Conservation (phyloP, 2,888 invertebrate genomes). For the Salticus scenicus region DNA sequence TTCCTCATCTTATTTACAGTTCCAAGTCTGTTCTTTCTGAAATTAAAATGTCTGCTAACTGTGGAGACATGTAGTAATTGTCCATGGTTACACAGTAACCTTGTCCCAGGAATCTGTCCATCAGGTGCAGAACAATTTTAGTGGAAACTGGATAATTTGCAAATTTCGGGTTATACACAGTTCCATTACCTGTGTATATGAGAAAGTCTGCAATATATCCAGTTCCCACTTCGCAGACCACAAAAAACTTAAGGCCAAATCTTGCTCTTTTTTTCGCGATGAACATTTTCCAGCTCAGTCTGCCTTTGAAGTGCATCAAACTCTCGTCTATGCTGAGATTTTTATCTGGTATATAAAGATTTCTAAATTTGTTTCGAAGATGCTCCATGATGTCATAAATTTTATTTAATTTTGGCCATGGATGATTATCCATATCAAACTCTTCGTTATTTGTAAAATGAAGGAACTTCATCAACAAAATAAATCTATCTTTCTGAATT, state of each 20-base stretch:
- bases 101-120: slow-evolving; percentile 46
- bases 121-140: slow-evolving; percentile 34
- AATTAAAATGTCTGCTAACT: background rate
- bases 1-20: slow-evolving; percentile 47
- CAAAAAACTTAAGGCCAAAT: slow-evolving; percentile 68
- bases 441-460: slow-evolving; percentile 32
- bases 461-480: slow-evolving; percentile 26
- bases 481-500: no score
- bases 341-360: slow-evolving; percentile 52
- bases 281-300: slow-evolving; percentile 61
- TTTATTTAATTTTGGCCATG: slow-evolving; percentile 31
- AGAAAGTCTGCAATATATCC: slow-evolving; percentile 46
- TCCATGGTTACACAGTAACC: slow-evolving; percentile 58
- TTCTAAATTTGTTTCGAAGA: slow-evolving; percentile 36
- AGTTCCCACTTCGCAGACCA: slow-evolving; percentile 49
- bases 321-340: slow-evolving; percentile 68
- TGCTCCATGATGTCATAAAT: slow-evolving; percentile 30
- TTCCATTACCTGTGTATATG: slow-evolving; percentile 42
- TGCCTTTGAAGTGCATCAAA: slow-evolving; percentile 65
- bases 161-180: slow-evolving; percentile 32
- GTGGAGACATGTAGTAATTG: slow-evolving; percentile 38
- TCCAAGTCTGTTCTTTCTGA: background rate
- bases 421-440: background rate
- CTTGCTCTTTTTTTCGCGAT: slow-evolving; percentile 67
- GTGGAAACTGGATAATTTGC: slow-evolving; percentile 26